Evolutionary conservation across 2,888 invertebrate species (phyloP).

Genomic region (Flabesymbios commensalis): DNA sequence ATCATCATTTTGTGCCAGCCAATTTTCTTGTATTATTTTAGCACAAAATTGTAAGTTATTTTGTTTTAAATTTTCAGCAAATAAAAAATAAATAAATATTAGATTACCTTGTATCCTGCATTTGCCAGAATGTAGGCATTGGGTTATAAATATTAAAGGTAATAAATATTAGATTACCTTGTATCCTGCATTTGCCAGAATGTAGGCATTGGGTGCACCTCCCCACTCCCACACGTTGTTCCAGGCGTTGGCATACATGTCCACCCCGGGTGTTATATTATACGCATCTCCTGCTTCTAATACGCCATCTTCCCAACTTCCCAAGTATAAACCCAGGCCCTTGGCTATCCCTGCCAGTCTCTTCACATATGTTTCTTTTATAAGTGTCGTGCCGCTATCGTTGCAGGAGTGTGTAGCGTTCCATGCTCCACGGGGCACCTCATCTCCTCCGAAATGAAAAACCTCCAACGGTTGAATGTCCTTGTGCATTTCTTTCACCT

Average conservation of each 20-base stretch:
- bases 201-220: constrained; percentile 45
- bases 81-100: neutral
- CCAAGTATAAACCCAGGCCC: constrained; percentile 29
- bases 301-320: constrained; percentile 49
- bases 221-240: constrained; percentile 58
- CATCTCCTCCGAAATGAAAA: constrained; percentile 55
- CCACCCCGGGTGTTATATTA: constrained; percentile 17
- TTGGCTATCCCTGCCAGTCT: constrained; percentile 34
- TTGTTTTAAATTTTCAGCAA: too few species aligned
- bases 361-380: constrained; percentile 47
- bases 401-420: constrained; percentile 45
- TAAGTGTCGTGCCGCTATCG: constrained; percentile 10
- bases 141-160: constrained; percentile 15
- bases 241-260: constrained; percentile 48
- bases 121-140: constrained; percentile 51
- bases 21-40: too few species aligned
- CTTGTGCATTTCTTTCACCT: constrained; percentile 37
- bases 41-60: too few species aligned
- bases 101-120: constrained; percentile 47
- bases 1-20: too few species aligned
- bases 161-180: constrained; percentile 38
- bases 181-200: constrained; percentile 50
- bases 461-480: constrained; percentile 39
- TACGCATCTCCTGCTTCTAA: constrained; percentile 29
- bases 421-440: constrained; percentile 49